Base-by-base conservation (phyloP, 2,888 invertebrate genomes). In the Onthophagus sagittarius region DNA sequence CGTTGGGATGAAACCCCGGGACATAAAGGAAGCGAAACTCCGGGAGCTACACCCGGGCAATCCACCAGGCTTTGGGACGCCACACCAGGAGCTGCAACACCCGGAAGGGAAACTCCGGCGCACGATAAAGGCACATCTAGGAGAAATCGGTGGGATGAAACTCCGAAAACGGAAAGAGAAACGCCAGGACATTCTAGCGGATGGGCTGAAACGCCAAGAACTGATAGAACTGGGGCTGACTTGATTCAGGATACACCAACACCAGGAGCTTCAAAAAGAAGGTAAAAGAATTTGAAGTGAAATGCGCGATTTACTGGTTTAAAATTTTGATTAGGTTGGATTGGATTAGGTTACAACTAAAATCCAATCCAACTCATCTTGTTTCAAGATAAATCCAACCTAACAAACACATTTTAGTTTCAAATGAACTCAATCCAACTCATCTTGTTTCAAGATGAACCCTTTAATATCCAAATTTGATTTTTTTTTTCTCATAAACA, bases 91-190 rank as follows among this genome's bases (percentile, higher is more conserved):
- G 97, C 97, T 83, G 91, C 94, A 13, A 95, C 95, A 71, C 94
- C 94, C 0, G 93, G 93, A 0, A 90, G 93, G 76, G 93, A 93
- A 32, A 97, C 97, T 0, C 94, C 95, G 0, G 77, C 70, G 3
- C 79, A 79, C 74, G 91, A 92, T 72, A 86, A 87, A 77, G 87
- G 88, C 75, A 94, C 93, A 33, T 91, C 93, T 14, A 87, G 99
- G 9, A 90, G 98, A 69, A 99, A 99, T 87, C 92, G 99, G 75
- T 99, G 99, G 99, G 99, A 99, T 85, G 99, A 99, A 86, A 99
- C 99, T 0, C 99, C 99, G 0, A 97, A 97, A 87, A 97, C 98
- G 2, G 98, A 98, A 83, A 89, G 98, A 84, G 98, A 98, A 88
- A 98, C 98, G 0, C 98, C 98, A 0, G 98, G 97, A 0, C 96